Evolutionary conservation across 2,113 vertebrate genomes (phyloP).

Genomic region (Bubalus kerabau): DNA sequence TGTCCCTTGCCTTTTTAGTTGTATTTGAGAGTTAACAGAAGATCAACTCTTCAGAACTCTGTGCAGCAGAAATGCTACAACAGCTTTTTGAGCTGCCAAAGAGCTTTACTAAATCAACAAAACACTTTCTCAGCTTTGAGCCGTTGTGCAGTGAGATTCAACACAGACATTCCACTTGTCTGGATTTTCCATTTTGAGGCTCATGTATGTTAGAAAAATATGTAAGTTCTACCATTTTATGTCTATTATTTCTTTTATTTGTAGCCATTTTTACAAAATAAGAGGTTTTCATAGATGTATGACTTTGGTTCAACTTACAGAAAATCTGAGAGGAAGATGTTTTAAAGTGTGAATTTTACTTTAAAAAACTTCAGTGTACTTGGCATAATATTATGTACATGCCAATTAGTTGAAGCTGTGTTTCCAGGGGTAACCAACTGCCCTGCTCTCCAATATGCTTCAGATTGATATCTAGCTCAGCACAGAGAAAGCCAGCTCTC

Average conservation of each 20-base stretch:
- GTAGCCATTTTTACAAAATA: not conserved
- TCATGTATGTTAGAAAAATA: not conserved
- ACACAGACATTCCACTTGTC: slow-evolving; percentile 29
- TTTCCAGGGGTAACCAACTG: not conserved
- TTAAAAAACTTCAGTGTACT: not conserved
- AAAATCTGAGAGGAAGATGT: not conserved
- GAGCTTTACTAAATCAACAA: slow-evolving; percentile 13
- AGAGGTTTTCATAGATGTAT: not conserved
- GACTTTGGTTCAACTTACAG: not conserved
- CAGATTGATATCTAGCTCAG: too few species aligned
- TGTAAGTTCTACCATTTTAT: not conserved
- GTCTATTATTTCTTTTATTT: not conserved
- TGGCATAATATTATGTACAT: not conserved
- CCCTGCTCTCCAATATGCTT: not conserved
- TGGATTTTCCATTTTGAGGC: not conserved
- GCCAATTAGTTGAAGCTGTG: not conserved
- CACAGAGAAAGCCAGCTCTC: not conserved
- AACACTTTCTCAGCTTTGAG: not conserved
- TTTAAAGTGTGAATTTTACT: not conserved
- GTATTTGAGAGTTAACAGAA: not conserved
- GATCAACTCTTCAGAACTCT: not conserved
- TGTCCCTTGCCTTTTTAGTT: not conserved
- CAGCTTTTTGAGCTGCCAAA: not conserved
- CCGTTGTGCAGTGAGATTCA: not conserved
- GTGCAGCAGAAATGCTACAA: not conserved